These are phyloP conservation scores for Hemibagrus guttatus DNA, from an alignment of 2,797 vertebrate species.

Conservation along the genomic window DNA sequence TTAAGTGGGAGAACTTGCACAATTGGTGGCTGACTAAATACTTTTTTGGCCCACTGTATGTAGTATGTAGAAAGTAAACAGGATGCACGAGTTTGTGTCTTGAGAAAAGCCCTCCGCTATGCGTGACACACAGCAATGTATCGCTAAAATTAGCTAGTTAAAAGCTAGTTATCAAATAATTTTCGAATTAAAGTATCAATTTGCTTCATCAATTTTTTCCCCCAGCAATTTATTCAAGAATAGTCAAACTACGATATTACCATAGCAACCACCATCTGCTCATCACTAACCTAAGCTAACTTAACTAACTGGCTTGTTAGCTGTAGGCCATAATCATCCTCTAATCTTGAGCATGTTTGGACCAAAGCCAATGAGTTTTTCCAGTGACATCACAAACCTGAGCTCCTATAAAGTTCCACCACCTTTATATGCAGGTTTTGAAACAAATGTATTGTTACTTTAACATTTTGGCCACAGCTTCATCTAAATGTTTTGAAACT, in stretches of 20 bases:
- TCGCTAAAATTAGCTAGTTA: neutral
- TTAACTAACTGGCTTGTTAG: neutral
- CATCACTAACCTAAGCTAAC: neutral
- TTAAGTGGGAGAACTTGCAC: no score
- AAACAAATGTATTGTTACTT: neutral
- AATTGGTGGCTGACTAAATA: no score
- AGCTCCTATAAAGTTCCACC: no score
- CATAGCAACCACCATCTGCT: neutral
- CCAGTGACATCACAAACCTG: no score
- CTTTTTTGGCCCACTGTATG: no score
- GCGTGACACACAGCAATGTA: neutral
- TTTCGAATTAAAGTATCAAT: neutral
- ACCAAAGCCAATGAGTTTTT: neutral
- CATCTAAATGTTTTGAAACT: neutral
- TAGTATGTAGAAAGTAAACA: no score
- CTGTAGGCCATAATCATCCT: neutral
- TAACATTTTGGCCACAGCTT: neutral
- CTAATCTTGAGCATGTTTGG: neutral
- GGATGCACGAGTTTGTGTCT: neutral
- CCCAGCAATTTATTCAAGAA: neutral
- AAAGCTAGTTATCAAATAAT: neutral
- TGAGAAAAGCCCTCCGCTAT: neutral
- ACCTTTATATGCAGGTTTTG: neutral
- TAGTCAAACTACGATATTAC: neutral
- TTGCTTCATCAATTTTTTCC: neutral